Conservation (phyloP, 2,888 invertebrate species). For the Rambutsinella grinnellia region DNA sequence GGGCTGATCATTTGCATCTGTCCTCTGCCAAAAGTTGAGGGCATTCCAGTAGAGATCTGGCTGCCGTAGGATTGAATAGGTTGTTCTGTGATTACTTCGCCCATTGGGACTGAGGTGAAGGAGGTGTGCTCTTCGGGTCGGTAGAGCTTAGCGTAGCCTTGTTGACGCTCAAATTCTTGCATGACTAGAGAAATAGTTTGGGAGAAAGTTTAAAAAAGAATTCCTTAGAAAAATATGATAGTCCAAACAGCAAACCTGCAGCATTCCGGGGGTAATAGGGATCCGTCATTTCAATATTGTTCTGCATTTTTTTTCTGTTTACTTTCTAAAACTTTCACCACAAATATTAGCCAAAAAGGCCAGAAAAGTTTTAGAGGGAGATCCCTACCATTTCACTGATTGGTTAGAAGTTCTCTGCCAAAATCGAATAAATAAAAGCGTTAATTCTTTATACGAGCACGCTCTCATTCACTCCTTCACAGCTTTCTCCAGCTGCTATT, state of each 20-base stretch:
- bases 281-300: conserved; percentile 60
- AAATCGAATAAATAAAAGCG: too few species aligned
- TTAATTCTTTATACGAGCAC: too few species aligned
- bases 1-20: conserved; percentile 50
- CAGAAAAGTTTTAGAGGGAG: too few species aligned
- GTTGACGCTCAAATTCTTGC: conserved; percentile 64
- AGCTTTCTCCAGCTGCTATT: too few species aligned
- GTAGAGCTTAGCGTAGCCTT: conserved; percentile 63
- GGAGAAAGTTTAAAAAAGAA: too few species aligned
- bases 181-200: too few species aligned
- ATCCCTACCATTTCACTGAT: too few species aligned
- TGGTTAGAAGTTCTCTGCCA: too few species aligned
- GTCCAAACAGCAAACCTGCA: conserved; percentile 59
- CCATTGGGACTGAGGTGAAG: conserved; percentile 61
- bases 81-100: conserved; percentile 66
- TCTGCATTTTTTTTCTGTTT: conserved; percentile 38
- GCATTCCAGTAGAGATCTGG: conserved; percentile 64
- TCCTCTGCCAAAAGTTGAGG: conserved; percentile 57
- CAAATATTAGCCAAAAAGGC: too few species aligned
- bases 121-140: conserved; percentile 62
- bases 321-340: conserved; percentile 27
- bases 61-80: conserved; percentile 65
- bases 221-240: too few species aligned
- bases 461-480: too few species aligned
- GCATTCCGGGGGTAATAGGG: conserved; percentile 63